A percentile compares a stretch with the other conserved stretches of the same genome.
Evolutionary conservation across 2,113 vertebrate species (phyloP).

Genomic region (Chlamydotis undulata): DNA sequence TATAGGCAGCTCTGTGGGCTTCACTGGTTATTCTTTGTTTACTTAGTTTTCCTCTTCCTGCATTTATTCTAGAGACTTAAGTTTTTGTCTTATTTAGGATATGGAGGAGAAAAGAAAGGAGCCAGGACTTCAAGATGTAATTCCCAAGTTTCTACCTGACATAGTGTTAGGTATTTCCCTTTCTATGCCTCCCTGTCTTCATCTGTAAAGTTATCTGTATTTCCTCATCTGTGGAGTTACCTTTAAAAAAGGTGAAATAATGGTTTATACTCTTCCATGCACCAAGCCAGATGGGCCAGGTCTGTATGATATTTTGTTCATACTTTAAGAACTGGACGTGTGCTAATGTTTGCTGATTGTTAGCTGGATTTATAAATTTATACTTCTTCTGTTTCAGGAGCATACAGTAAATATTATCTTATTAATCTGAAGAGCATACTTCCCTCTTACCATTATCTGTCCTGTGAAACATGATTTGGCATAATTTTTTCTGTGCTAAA

Average conservation of each 20-base stretch:
- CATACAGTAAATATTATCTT: not conserved
- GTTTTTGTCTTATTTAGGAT: not conserved
- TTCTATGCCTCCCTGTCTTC: not conserved
- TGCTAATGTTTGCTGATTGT: not conserved
- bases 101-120: not conserved
- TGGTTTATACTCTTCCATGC: not conserved
- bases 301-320: not conserved
- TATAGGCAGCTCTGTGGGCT: not conserved
- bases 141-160: not conserved
- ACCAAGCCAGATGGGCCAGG: not conserved
- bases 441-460: conserved; percentile 38
- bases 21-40: not conserved
- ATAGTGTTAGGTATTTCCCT: not conserved
- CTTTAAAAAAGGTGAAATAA: not conserved
- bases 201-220: not conserved
- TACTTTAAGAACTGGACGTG: not conserved
- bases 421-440: not conserved
- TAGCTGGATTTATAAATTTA: not conserved
- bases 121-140: not conserved
- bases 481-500: conserved; percentile 60
- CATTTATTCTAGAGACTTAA: not conserved
- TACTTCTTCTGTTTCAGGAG: not conserved
- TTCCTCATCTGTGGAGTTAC: not conserved
- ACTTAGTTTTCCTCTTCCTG: not conserved
- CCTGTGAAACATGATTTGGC: conserved; percentile 54